phyloP scores from a whole-genome alignment of 2,888 invertebrate genomes.

The Morpho deidamia region DNA sequence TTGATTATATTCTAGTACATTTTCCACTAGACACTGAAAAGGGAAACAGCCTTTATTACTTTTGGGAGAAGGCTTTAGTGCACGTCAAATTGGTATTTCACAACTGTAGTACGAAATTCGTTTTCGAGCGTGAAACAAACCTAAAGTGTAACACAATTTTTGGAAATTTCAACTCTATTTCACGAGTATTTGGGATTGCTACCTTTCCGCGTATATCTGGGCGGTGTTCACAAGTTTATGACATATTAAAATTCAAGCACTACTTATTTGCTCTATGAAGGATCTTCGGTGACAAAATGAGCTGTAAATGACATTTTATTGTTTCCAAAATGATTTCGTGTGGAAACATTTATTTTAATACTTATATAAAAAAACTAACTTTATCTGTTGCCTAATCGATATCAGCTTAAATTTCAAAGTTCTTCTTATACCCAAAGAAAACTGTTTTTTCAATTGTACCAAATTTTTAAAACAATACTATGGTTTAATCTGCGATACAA shows the following conservation, averaged over 20 bases:
- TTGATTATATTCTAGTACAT: constrained; percentile 25
- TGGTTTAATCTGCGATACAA: too few species aligned
- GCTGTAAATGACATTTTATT: constrained; percentile 39
- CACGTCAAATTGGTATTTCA: constrained; percentile 1
- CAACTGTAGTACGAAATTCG: constrained; percentile 16
- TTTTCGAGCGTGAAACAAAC: constrained; percentile 18
- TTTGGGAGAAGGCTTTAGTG: constrained; percentile 3
- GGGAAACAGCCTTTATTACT: constrained; percentile 14
- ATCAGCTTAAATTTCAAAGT: too few species aligned
- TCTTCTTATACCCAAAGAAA: too few species aligned
- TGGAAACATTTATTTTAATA: neutral
- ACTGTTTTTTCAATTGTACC: too few species aligned
- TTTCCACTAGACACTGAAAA: neutral
- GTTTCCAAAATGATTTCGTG: constrained; percentile 25
- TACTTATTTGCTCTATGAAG: constrained; percentile 42
- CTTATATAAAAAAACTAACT: too few species aligned
- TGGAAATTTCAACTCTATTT: constrained; percentile 34
- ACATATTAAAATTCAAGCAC: constrained; percentile 51
- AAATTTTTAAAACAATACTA: too few species aligned
- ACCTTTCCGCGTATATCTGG: constrained; percentile 18
- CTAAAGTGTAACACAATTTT: constrained; percentile 14
- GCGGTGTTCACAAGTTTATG: constrained; percentile 42
- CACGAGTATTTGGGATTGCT: neutral
- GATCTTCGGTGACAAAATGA: constrained; percentile 29
- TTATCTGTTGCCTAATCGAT: too few species aligned